Base-by-base conservation (phyloP, 2,113 vertebrate genomes). In the Abramis brama region DNA sequence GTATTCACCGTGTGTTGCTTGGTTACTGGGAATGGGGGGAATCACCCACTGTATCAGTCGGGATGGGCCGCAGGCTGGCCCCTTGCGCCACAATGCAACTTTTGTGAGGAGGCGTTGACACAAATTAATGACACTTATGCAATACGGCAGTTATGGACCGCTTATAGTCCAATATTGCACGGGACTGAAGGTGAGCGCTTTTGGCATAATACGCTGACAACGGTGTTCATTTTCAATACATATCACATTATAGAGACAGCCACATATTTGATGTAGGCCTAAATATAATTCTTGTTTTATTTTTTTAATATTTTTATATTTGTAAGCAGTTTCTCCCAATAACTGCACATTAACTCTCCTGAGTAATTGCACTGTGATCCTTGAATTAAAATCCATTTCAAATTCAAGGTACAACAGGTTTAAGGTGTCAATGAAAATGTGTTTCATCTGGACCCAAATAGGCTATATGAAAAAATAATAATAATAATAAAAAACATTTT, bases 1-100 rank as follows among this genome's bases (percentile, higher is more conserved):
- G 97, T 97, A 99, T 99, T 99, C 97, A 99, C 95, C 95, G 96
- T 96, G 96, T 96, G 98, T 99, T 98, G 97, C 97, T 96, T 98
- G 96, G 98, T 97, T 96, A 99, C 98, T 95, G 96, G 97, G 97
- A 98, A 97, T 96, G 96, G 96, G 92, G 81, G 95, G 95, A 97
- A 97, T 97, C 96, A 96, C 94, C 91, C 95, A 96, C 96, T 98
- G 96, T 97, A 97, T 97, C 94, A 96, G 97, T 97, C 94, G 96
- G 97, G 97, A 97, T 97, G 97, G 96, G 95, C 95, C 94, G 96
- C 95, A 97, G 96, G 96, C 97, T 95, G 96, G 95, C 96, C 95
- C 95, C 89, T 88, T 88, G 89, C 85, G 94, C 96, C 95, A 98
- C 97, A 99, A 98, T 97, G 96, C 95, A 94, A 96, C 96, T 96